Evolutionary conservation across 2,888 invertebrate genomes (phyloP), one percentile per base, ranked within the genome.

Genomic region (Clostera curtula): DNA sequence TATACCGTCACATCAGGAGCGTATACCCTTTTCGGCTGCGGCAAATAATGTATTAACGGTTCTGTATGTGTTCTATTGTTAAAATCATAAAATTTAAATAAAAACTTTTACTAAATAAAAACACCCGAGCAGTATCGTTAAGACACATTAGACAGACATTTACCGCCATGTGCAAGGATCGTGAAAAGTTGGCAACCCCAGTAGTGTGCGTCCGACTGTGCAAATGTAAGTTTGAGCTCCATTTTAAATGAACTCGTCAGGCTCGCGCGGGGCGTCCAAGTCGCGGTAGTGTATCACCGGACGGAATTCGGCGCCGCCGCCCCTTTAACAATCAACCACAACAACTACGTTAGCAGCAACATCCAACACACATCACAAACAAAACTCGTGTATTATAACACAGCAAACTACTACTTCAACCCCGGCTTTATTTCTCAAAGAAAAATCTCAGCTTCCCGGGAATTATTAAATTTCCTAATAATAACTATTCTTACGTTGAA

Each of bases 201-300:
- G n/a, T n/a, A n/a, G n/a, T n/a, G n/a, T n/a, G n/a, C n/a, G n/a
- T n/a, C n/a, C n/a, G n/a, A n/a, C n/a, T n/a, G n/a, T n/a, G n/a
- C n/a, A n/a, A n/a, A n/a, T 28, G 24, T 10, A 17, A 12, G 25
- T 38, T 33, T 31, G 25, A 36, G 40, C 24, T 57, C 56, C 58
- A 34, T 31, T 44, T 86, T 89, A 92, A 55, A 92, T 86, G 80
- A 93, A 93, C 77, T 94, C 93, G 77, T 94, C 93, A 45, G 93
- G 93, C 79, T 95, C 95, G 73, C 93, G 89, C 42, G 95, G 95
- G 49, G 95, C 95, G 79, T 96, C 96, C 86, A 96, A 88, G 85
- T 96, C 96, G 71, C 95, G 88, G 86, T 96, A 96, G 85, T 95
- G 94, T 70, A 95, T 93, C 66, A 95, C 90, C 57, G 94, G 93